These are phyloP conservation scores for Troglohyphantes excavatus DNA, from an alignment of 2,888 invertebrate species.

Conservation along the genomic window DNA sequence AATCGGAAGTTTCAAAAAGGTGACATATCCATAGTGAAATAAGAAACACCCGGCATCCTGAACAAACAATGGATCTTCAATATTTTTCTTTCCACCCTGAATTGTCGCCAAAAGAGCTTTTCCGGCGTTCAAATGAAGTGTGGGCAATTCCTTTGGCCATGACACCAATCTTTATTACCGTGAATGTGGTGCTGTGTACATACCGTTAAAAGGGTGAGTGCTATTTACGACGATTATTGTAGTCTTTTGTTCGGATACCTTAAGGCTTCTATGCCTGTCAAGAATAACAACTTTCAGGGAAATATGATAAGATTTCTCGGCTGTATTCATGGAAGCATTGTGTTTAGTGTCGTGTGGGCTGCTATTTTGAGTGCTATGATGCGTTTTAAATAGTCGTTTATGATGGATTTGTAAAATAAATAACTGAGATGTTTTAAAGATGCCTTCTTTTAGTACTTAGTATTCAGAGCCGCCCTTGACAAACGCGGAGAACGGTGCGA, in stretches of 20 bases:
- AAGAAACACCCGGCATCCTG: conserved; percentile 28
- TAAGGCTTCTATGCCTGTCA: neutral
- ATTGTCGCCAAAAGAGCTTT: neutral
- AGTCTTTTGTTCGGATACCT: neutral
- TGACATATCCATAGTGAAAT: neutral
- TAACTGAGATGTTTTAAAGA: too few species aligned
- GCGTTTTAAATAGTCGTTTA: too few species aligned
- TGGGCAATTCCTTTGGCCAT: conserved; percentile 3
- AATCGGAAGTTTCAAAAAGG: neutral
- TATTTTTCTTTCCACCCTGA: conserved; percentile 24
- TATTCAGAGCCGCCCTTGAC: too few species aligned
- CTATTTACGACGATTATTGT: neutral
- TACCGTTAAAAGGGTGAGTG: neutral
- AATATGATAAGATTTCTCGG: neutral
- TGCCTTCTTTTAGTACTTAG: too few species aligned
- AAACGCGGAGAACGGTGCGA: too few species aligned
- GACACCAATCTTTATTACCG: conserved; percentile 30
- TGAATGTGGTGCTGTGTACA: neutral
- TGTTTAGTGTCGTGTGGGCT: neutral
- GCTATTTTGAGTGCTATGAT: too few species aligned
- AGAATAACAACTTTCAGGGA: neutral
- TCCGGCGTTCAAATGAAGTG: neutral
- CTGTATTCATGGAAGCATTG: neutral
- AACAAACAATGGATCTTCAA: conserved; percentile 33
- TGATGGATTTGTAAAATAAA: too few species aligned